phyloP scores from a whole-genome alignment of 2,113 vertebrate species.

The Coracopsis vasa region DNA sequence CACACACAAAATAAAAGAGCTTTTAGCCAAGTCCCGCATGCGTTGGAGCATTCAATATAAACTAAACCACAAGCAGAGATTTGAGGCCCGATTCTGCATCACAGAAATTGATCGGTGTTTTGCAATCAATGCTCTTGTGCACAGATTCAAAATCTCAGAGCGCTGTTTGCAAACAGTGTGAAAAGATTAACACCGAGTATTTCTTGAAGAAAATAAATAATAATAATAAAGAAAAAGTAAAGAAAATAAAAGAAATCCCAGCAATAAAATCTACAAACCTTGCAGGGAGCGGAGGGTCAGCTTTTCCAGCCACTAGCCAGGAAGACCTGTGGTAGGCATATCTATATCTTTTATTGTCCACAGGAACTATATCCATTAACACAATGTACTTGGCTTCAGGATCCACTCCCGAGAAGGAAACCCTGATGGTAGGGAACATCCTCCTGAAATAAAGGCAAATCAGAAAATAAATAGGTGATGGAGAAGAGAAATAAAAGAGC shows the following conservation, averaged over 20 bases:
- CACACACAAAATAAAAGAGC: background rate
- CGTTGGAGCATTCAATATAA: background rate
- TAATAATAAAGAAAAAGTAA: rapidly evolving
- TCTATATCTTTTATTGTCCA: conserved; percentile 97
- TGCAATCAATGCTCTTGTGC: background rate
- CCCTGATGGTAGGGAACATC: conserved; percentile 98
- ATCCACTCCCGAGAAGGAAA: conserved; percentile 96
- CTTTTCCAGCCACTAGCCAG: conserved; percentile 97
- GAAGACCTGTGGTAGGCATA: conserved; percentile 98
- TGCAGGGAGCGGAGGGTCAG: conserved; percentile 94
- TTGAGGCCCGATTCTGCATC: background rate
- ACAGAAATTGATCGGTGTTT: background rate
- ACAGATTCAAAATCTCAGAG: background rate
- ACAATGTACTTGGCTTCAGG: conserved; percentile 98
- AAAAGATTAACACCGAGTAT: background rate
- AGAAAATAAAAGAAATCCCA: background rate
- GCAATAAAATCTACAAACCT: conserved; percentile 76
- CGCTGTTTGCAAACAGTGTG: background rate
- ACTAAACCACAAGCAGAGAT: background rate
- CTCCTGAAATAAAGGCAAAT: conserved; percentile 78
- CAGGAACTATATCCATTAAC: conserved; percentile 97
- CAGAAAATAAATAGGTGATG: background rate
- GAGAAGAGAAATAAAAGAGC: background rate
- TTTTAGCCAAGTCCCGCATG: background rate
- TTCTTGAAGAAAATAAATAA: background rate